Evolutionary conservation across 37 sponge, comb jelly and placozoan species (phyloP).

Genomic region (Theonella swinhoei): DNA sequence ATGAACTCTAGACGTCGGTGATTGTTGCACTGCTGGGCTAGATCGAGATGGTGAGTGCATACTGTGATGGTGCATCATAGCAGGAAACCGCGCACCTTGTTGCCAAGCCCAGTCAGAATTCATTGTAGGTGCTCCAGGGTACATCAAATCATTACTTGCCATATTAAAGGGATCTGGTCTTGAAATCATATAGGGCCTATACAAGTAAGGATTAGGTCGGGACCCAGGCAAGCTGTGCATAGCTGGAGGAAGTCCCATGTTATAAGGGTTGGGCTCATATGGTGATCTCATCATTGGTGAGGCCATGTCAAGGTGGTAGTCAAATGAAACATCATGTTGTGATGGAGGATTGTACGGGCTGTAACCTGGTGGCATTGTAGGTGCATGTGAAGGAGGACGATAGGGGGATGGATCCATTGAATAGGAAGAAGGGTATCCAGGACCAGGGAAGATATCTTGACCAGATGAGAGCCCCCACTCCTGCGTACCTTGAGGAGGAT

Average conservation of each 20-base stretch:
- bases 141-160: background rate
- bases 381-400: constrained; percentile 10
- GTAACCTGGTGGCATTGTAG: constrained; percentile 9
- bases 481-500: background rate
- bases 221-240: constrained; percentile 14
- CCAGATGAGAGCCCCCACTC: background rate
- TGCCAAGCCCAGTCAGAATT: background rate
- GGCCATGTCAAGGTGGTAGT: constrained; percentile 18
- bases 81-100: background rate
- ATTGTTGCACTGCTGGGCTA: background rate
- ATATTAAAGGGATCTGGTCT: background rate
- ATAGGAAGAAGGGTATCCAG: constrained; percentile 36
- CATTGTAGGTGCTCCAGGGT: background rate
- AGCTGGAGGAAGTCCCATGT: constrained; percentile 12
- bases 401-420: constrained; percentile 12
- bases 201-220: background rate
- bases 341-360: background rate
- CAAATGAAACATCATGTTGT: constrained; percentile 22
- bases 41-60: background rate
- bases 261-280: background rate
- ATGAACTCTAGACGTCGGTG: background rate
- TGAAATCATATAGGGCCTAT: constrained; percentile 8
- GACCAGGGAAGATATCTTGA: background rate
- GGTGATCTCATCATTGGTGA: constrained; percentile 23
- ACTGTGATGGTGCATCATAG: background rate